A percentile compares a stretch with the other conserved stretches of the same genome.
phyloP scores from a whole-genome alignment of 2,797 vertebrate genomes.

The Euphonia xanthogaster region DNA sequence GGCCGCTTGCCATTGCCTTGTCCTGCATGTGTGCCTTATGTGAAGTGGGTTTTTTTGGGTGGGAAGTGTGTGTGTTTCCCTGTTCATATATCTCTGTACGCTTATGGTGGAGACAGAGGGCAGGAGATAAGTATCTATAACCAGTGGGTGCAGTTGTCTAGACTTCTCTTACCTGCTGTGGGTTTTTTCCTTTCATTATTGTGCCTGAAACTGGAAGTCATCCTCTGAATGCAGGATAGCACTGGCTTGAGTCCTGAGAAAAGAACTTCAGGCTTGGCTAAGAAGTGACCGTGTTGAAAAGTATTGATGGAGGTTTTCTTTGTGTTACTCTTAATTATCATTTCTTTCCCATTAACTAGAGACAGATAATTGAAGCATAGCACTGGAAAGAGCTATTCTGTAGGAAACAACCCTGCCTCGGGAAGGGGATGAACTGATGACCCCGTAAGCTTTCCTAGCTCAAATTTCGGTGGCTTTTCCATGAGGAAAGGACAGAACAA shows the following conservation, averaged over 20 bases:
- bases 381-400: slow-evolving; percentile 29
- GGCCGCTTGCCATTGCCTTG: slow-evolving; percentile 20
- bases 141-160: neutral
- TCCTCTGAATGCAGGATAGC: neutral
- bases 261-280: slow-evolving; percentile 24
- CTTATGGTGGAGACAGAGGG: neutral
- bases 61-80: neutral
- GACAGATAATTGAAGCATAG: slow-evolving; percentile 44
- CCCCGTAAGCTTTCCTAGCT: slow-evolving; percentile 26
- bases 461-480: slow-evolving; percentile 41
- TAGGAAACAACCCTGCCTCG: neutral
- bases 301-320: slow-evolving; percentile 29
- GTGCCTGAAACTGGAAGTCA: slow-evolving; percentile 18
- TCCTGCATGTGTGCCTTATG: slow-evolving; percentile 3
- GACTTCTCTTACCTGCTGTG: neutral
- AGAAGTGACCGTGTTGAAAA: neutral
- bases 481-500: neutral
- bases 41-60: neutral
- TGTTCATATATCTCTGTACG: neutral
- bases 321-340: slow-evolving; percentile 49
- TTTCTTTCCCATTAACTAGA: slow-evolving; percentile 63
- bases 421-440: slow-evolving; percentile 24
- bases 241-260: slow-evolving; percentile 41
- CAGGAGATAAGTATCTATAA: neutral
- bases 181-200: neutral